These are phyloP conservation scores for Heliothis subflexa DNA, from an alignment of 1,140 invertebrate genomes.

Conservation along the genomic window DNA sequence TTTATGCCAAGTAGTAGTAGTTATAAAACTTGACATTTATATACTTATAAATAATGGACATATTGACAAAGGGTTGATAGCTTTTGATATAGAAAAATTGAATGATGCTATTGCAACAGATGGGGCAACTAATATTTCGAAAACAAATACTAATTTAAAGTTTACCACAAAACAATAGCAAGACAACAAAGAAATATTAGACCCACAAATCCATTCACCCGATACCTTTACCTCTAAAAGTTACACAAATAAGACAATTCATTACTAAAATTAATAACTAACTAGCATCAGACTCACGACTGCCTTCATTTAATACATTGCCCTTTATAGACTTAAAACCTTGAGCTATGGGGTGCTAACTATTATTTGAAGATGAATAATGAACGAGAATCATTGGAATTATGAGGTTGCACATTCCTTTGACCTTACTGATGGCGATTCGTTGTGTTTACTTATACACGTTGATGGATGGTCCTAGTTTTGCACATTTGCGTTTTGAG, in stretches of 20 bases:
- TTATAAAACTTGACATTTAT: neutral
- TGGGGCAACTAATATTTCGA: neutral
- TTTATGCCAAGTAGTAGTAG: neutral
- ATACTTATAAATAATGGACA: neutral
- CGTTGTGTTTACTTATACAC: constrained; percentile 70
- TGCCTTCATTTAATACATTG: constrained; percentile 40
- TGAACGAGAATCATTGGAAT: constrained; percentile 77
- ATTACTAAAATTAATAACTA: constrained; percentile 44
- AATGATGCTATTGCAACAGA: no score
- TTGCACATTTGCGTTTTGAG: constrained; percentile 46
- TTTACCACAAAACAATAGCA: neutral
- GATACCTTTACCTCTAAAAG: constrained; percentile 2
- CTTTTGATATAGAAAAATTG: no score
- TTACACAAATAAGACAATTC: constrained; percentile 29
- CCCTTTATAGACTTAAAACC: constrained; percentile 46
- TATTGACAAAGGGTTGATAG: no score
- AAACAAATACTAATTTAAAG: no score
- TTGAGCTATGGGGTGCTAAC: constrained; percentile 83
- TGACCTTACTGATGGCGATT: constrained; percentile 65
- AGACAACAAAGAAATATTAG: neutral
- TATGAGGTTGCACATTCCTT: constrained; percentile 81
- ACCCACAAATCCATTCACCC: neutral
- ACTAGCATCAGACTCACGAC: constrained; percentile 13
- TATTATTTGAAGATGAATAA: constrained; percentile 84
- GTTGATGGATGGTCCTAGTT: constrained; percentile 67